Base-by-base conservation (phyloP, 2,113 vertebrate species). In the Cettia cetti region DNA sequence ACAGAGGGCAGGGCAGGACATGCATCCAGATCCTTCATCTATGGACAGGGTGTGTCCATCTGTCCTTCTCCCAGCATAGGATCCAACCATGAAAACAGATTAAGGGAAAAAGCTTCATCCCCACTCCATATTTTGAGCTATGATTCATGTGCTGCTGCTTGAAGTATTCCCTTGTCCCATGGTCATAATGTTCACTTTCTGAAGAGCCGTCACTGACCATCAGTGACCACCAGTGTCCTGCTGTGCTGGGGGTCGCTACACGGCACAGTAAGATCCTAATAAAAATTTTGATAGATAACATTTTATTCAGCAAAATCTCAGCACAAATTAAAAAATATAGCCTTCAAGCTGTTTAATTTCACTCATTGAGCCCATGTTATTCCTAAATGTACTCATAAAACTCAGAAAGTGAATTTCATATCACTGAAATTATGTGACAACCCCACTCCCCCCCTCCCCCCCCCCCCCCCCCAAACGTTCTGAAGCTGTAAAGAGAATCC, bases 21-120 rank as follows among this genome's bases (percentile, higher is more conserved):
- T 9, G 4, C 9, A 28, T 13, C 13, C 66, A 50, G 35, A 39
- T 30, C 44, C 39, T 63, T 10, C 21, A 13, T 42, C 26, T 18
- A 0, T 16, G n/a, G n/a, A 19, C 0, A 2, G 47, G 26, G 15
- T 45, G 35, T 33, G 30, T n/a, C 27, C 5, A 1, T 31, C 40
- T 33, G n/a, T 35, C 28, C 40, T 60, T 39, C 53, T 52, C 23
- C 35, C 33, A 40, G 45, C 24, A 18, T 26, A 33, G 18, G 18
- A 78, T 50, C 84, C 66, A 72, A 4, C 35, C 27, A 15, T 1
- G 0, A 13, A 33, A 37, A 15, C 13, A 33, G 4, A 11, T 23
- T 7, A 15, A 54, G 13, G 13, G 15, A 20, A 75, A 68, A 50
- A 85, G 13, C 52, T 54, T n/a, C 68, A 47, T 66, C 11, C 30